These are phyloP conservation scores for Melanotaenia maccullochi DNA, from an alignment of 2,797 vertebrate species.

Conservation along the genomic window DNA sequence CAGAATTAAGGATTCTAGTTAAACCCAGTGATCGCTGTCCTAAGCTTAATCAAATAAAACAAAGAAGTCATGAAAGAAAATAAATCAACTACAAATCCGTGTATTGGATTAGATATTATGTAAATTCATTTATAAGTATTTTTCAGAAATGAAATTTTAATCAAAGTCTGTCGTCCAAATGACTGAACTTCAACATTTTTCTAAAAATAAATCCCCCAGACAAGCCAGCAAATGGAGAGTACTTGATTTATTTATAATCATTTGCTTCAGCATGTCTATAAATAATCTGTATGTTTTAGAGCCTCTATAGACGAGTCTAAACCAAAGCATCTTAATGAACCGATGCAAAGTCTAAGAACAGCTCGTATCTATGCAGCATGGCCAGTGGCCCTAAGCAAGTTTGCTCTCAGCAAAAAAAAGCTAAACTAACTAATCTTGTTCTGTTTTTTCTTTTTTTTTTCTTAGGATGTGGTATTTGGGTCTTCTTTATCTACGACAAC, in stretches of 20 bases:
- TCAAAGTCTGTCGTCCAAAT: no score
- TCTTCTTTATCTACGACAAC: slow-evolving; percentile 13
- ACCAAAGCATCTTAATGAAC: slow-evolving; percentile 8
- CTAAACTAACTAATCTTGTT: slow-evolving; percentile 39
- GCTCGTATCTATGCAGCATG: slow-evolving; percentile 1
- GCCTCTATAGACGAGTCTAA: slow-evolving; percentile 1
- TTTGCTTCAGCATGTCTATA: not conserved
- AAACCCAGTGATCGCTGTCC: slow-evolving; percentile 42
- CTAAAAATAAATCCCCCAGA: not conserved
- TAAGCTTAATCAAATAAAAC: slow-evolving; percentile 1
- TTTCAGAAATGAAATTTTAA: not conserved
- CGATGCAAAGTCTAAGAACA: slow-evolving; percentile 19
- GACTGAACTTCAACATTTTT: not conserved
- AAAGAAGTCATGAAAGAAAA: not conserved
- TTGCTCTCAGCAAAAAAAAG: slow-evolving; percentile 26
- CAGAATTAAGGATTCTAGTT: slow-evolving; percentile 64
- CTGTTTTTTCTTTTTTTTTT: slow-evolving; percentile 13
- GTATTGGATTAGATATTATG: not conserved
- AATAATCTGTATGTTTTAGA: slow-evolving; percentile 10
- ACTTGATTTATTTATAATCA: not conserved
- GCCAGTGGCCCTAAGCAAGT: slow-evolving; percentile 17
- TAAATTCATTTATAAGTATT: no score
- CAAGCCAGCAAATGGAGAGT: not conserved
- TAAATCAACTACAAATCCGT: not conserved
- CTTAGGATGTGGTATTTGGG: slow-evolving; percentile 15